Base-by-base conservation (phyloP, 2,888 invertebrate species). In the Rotaria socialis region DNA sequence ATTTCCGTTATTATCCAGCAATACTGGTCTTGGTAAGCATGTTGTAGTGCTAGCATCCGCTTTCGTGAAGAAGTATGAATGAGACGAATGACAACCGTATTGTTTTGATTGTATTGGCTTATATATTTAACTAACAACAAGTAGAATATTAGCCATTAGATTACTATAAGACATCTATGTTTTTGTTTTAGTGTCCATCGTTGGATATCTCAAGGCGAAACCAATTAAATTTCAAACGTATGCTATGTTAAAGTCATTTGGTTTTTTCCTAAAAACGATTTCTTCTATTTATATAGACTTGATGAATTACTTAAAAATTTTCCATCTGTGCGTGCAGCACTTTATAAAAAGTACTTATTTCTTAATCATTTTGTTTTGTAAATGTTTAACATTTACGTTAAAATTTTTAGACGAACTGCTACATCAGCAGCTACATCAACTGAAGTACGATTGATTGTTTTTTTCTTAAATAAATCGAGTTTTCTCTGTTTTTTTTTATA, bases 221-320 rank as follows among this genome's bases (percentile, higher is more conserved):
- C 80, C 80, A 80, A 11, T 80, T 41, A 80, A 80, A 80, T 80
- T 80, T 47, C 80, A 80, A 47, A 80, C 80, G 80, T 80, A 47
- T n/a, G n/a, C 24, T 11, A 4, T 80, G 8, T 24, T 24, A 1
- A 5, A 43, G 14, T 0, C n/a, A 7, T 74, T 74, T 74, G 5
- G 24, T 47, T 43, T 1, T 75, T 43, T 75, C 27, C 4, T 43
- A 19, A 43, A 2, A 43, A 2, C 22, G 10, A 24, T n/a, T 47
- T 0, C 3, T n/a, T 43, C 14, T 11, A 1, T 80, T 22, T 24
- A 43, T 47, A 47, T 80, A 80, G 80, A n/a, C 80, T 80, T 14
- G 80, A 80, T 80, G 80, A 80, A n/a, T 14, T 80, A 4, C 43
- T 80, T 24, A 47, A 47, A 80, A 24, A 47, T 80, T 80, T 80